phyloP scores from a whole-genome alignment of 2,888 invertebrate genomes.

The Phaedon cochleariae region DNA sequence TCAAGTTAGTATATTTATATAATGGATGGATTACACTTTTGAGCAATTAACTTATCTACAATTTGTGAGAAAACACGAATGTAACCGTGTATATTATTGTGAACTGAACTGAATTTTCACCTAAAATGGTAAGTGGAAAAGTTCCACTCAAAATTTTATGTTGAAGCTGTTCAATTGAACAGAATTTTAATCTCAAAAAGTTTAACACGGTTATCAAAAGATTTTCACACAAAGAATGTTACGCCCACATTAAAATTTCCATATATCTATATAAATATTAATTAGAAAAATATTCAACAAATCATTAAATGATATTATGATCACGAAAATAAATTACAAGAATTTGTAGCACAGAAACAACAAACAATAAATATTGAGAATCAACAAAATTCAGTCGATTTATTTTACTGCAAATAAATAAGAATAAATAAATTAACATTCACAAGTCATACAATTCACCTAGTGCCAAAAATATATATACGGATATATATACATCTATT shows the following conservation, averaged over 20 bases:
- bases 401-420: constrained; percentile 34
- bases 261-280: constrained; percentile 28
- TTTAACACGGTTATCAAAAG: neutral
- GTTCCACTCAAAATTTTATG: too few relatives aligned
- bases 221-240: constrained; percentile 36
- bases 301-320: constrained; percentile 16
- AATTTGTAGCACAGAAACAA: constrained; percentile 35
- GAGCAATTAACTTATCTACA: constrained; percentile 56
- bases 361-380: constrained; percentile 32
- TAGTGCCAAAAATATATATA: constrained; percentile 48
- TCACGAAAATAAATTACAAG: constrained; percentile 24
- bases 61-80: constrained; percentile 39
- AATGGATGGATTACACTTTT: constrained; percentile 63
- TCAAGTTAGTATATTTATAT: constrained; percentile 42
- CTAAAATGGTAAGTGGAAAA: too few relatives aligned
- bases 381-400: constrained; percentile 38
- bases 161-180: too few relatives aligned
- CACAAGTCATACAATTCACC: constrained; percentile 32
- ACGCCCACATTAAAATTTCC: constrained; percentile 34
- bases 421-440: constrained; percentile 24
- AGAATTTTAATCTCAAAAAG: neutral
- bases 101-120: too few relatives aligned
- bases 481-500: constrained; percentile 53
- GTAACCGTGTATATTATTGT: too few relatives aligned
- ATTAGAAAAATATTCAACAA: constrained; percentile 40